phyloP scores from a whole-genome alignment of 1,140 invertebrate genomes.

The Trichoplusia ni region DNA sequence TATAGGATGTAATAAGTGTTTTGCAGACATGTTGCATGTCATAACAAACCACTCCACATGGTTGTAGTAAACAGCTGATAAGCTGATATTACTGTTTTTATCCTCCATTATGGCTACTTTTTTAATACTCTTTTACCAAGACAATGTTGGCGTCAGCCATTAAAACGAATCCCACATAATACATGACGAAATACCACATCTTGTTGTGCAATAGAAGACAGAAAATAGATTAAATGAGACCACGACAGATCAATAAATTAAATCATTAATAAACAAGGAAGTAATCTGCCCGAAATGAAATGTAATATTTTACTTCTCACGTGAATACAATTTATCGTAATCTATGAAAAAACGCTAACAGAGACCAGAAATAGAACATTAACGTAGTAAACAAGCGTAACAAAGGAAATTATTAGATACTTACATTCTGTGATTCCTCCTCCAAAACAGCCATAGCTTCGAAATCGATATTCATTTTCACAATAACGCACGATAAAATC shows the following conservation, averaged over 20 bases:
- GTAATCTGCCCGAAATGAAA: not conserved
- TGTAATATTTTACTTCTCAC: not conserved
- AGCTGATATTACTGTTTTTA: not conserved
- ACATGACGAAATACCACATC: slow-evolving; percentile 48
- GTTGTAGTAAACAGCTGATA: slow-evolving; percentile 23
- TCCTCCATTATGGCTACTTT: not conserved
- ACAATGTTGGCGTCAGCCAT: not conserved
- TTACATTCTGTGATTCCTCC: slow-evolving; percentile 75
- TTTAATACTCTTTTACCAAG: not conserved
- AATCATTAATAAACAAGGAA: slow-evolving; percentile 34
- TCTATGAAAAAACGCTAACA: not conserved
- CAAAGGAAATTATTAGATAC: slow-evolving; percentile 58
- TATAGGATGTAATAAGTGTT: not conserved
- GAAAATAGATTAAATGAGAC: slow-evolving; percentile 39
- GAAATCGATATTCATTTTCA: slow-evolving; percentile 76
- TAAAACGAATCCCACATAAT: not conserved
- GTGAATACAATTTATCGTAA: not conserved
- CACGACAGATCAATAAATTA: slow-evolving; percentile 41
- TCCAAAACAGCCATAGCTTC: slow-evolving; percentile 76
- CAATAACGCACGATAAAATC: not conserved
- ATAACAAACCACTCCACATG: slow-evolving; percentile 19
- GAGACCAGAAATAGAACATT: slow-evolving; percentile 22
- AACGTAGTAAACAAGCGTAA: slow-evolving; percentile 39
- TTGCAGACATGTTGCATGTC: slow-evolving; percentile 1
- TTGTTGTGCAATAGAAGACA: slow-evolving; percentile 60